Evolutionary conservation across 2,113 vertebrate genomes (phyloP).

Genomic region (Propithecus coquereli): DNA sequence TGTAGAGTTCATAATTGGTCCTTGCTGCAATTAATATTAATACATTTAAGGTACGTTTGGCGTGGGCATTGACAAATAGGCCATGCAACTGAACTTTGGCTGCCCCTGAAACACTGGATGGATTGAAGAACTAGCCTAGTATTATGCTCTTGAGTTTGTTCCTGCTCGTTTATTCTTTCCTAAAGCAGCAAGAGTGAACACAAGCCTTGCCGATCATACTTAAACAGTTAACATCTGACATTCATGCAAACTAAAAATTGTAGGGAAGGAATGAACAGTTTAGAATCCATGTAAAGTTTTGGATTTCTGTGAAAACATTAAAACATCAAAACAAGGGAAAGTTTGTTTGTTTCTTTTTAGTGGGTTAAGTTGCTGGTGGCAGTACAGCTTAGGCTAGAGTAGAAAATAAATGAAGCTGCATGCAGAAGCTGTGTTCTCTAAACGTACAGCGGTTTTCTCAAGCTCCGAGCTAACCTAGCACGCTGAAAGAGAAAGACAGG

Average conservation of each 20-base stretch:
- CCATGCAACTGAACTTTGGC: accelerated
- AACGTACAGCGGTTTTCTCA: slow-evolving; percentile 23
- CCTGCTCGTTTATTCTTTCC: neutral
- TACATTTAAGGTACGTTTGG: neutral
- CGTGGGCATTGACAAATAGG: neutral
- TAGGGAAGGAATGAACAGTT: neutral
- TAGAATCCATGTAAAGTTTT: neutral
- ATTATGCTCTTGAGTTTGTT: neutral
- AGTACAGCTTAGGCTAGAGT: slow-evolving; percentile 23
- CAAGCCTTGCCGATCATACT: neutral
- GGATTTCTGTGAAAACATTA: neutral
- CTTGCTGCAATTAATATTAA: neutral
- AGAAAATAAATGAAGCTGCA: slow-evolving; percentile 49
- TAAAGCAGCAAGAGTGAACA: neutral
- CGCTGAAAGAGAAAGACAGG: slow-evolving; percentile 59
- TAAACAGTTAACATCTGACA: slow-evolving; percentile 3
- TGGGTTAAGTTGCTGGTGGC: neutral
- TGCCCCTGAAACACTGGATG: neutral
- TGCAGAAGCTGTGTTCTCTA: slow-evolving; percentile 57
- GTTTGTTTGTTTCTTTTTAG: neutral
- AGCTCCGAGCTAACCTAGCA: slow-evolving; percentile 59
- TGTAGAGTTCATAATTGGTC: neutral
- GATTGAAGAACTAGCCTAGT: accelerated
- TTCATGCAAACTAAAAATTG: neutral
- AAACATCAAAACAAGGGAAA: slow-evolving; percentile 40